These are phyloP conservation scores for Hormaphis cornu DNA, from an alignment of 1,140 invertebrate genomes.

Conservation along the genomic window DNA sequence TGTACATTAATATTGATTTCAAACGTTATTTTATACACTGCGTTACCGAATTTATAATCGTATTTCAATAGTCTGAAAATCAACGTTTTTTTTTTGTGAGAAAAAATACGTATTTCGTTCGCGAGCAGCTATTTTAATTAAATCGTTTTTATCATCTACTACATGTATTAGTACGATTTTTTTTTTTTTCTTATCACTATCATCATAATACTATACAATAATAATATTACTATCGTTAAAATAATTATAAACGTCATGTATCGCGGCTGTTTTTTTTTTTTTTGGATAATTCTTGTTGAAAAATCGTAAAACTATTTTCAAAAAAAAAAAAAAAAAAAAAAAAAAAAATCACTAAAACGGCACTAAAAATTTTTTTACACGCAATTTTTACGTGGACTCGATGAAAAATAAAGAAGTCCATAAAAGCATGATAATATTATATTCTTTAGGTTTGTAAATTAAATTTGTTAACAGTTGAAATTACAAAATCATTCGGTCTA, in stretches of 20 bases:
- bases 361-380: constrained; percentile 28
- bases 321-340: constrained; percentile 5
- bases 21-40: constrained; percentile 30
- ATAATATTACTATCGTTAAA: constrained; percentile 2
- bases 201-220: neutral
- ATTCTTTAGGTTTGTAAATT: neutral
- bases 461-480: constrained; percentile 13
- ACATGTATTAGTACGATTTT: constrained; percentile 3
- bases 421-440: neutral
- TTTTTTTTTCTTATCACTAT: neutral
- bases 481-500: constrained; percentile 3
- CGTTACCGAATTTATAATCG: constrained; percentile 31
- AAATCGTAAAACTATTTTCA: constrained; percentile 12
- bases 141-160: constrained; percentile 4
- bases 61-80: constrained; percentile 31
- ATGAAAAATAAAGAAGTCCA: neutral
- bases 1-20: constrained; percentile 25
- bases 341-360: constrained; percentile 20
- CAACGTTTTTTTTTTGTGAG: constrained; percentile 16
- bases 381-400: neutral
- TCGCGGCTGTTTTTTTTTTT: constrained; percentile 13
- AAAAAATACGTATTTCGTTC: constrained; percentile 15
- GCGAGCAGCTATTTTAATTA: constrained; percentile 22
- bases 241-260: constrained; percentile 9
- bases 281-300: constrained; percentile 22